Base-by-base conservation (phyloP, 2,113 vertebrate species). In the Rana temporaria region DNA sequence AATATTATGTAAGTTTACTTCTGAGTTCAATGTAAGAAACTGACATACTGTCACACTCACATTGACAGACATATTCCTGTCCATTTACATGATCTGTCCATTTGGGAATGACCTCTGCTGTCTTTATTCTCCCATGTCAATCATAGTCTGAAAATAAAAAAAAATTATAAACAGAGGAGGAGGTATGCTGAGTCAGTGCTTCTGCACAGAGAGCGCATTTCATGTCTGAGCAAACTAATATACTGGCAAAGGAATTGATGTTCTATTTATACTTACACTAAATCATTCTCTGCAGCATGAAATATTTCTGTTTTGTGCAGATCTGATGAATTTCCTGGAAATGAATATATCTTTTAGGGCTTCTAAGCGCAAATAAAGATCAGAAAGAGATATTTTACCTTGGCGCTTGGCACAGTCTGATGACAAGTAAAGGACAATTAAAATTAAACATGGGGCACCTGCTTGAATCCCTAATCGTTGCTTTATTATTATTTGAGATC, bases 191-290 rank as follows among this genome's bases (percentile, higher is more conserved):
- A 77, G 22, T 64, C 74, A 77, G 60, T 20, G 57, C 57, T 42
- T 64, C 17, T 77, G 74, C 57, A 59, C 14, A 48, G 42, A 26
- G 20, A 64, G 48, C 74, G 64, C 59, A 53, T 53, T 77, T 77
- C 26, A 77, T 53, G 74, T 53, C 64, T 64, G 42, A 64, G 52
- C 22, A 38, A 77, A 63, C 63, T 77, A 77, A 77, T 77, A 64
- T 77, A 77, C 74, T 64, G 24, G 74, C 74, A 64, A 65, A 77
- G 59, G 74, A 77, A 77, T 65, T 77, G 60, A 77, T 77, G 74
- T 65, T 64, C 59, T 77, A 77, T 77, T 77, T 77, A 77, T 65
- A 65, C 74, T 77, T 64, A 63, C 74, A 64, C 42, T 77, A 77
- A 64, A 77, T 77, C 74, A 64, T 65, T 52, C 74, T n/a, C 24